Evolutionary conservation across 1,140 invertebrate genomes (phyloP).

Genomic region (Stegodyphus mimosarum): DNA sequence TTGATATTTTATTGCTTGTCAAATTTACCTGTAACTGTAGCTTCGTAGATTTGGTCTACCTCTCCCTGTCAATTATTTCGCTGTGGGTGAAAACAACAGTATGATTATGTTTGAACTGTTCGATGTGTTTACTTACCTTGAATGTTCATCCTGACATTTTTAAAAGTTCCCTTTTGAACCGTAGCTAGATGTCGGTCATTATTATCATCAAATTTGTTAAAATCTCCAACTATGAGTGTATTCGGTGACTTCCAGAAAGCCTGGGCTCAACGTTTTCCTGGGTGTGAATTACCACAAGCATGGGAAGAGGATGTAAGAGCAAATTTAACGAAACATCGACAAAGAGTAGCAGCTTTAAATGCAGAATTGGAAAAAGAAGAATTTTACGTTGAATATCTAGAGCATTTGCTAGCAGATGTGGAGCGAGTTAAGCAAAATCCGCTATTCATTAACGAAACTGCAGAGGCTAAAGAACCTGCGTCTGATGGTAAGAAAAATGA

Average conservation of each 20-base stretch:
- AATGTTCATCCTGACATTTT: background rate
- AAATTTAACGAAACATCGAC: constrained; percentile 87
- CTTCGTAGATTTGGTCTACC: too few relatives aligned
- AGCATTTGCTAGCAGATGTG: constrained; percentile 82
- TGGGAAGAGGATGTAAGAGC: constrained; percentile 91
- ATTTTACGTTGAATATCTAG: constrained; percentile 89
- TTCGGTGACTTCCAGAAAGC: constrained; percentile 88
- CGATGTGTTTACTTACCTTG: too few relatives aligned
- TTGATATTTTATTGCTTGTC: too few relatives aligned
- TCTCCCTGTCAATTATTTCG: too few relatives aligned
- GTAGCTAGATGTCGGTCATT: background rate
- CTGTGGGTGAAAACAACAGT: too few relatives aligned
- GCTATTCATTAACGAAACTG: background rate
- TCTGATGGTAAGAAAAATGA: background rate
- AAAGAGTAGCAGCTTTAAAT: constrained; percentile 78
- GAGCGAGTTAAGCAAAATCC: constrained; percentile 71
- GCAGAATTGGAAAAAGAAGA: constrained; percentile 90
- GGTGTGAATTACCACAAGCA: constrained; percentile 85
- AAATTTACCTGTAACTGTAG: too few relatives aligned
- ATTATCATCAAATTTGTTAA: background rate
- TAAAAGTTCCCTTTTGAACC: background rate
- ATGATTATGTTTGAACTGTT: too few relatives aligned
- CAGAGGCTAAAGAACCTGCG: background rate
- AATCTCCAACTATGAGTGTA: constrained; percentile 77
- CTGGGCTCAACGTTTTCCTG: constrained; percentile 88